Percentiles rank a stretch among this genome's conserved stretches.
Evolutionary conservation across 2,888 invertebrate genomes (phyloP).

Genomic region (Orthonevra nobilis): DNA sequence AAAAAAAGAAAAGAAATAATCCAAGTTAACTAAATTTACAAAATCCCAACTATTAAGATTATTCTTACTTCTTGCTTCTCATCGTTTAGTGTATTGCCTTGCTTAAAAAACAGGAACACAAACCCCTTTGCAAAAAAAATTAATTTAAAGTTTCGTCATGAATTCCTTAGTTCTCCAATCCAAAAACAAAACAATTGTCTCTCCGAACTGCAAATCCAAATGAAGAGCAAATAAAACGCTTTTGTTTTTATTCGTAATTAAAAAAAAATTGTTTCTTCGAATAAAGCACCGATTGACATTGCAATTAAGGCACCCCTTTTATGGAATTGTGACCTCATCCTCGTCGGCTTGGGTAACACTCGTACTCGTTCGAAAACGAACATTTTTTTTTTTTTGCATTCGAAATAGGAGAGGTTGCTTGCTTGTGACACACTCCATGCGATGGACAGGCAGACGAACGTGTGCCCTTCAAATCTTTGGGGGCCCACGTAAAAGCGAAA

Average conservation of each 20-base stretch:
- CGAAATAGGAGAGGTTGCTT: not conserved
- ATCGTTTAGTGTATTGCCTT: too few species aligned
- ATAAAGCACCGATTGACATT: conserved; percentile 50
- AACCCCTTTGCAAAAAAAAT: too few species aligned
- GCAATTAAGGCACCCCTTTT: conserved; percentile 40
- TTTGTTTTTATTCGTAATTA: conserved; percentile 23
- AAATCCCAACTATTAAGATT: too few species aligned
- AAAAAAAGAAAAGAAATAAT: too few species aligned
- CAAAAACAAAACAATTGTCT: not conserved
- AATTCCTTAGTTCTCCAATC: not conserved
- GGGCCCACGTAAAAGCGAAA: conserved; percentile 47
- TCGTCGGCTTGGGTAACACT: conserved; percentile 43
- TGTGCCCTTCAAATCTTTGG: conserved; percentile 53
- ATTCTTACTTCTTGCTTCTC: too few species aligned
- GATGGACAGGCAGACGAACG: not conserved
- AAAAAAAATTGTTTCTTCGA: conserved; percentile 32
- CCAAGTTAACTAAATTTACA: too few species aligned
- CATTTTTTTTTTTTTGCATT: conserved; percentile 11
- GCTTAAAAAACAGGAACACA: too few species aligned
- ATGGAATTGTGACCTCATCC: conserved; percentile 49
- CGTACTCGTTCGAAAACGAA: conserved; percentile 18
- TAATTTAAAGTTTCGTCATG: not conserved
- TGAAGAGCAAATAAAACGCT: not conserved
- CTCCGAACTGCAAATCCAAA: conserved; percentile 10
- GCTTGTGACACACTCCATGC: not conserved